phyloP scores from a whole-genome alignment of 2,113 vertebrate genomes.

The Cyanocitta stelleri region DNA sequence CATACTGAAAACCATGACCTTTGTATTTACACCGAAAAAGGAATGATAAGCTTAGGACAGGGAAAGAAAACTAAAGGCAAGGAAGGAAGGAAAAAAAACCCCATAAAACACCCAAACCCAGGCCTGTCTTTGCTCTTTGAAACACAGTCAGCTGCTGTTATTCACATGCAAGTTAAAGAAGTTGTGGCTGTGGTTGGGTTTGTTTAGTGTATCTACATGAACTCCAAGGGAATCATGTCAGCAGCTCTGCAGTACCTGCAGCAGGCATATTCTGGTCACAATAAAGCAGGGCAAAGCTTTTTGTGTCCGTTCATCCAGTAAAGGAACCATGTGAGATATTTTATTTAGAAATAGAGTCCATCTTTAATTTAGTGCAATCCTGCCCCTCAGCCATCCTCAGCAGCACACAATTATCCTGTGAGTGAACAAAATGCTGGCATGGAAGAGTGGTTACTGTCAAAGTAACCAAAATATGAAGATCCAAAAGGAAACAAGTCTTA shows the following conservation, averaged over 20 bases:
- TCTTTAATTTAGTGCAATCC: background rate
- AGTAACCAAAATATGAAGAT: background rate
- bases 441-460: background rate
- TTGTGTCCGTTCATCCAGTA: background rate
- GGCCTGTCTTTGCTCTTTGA: background rate
- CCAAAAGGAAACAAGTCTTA: background rate
- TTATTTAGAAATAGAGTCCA: background rate
- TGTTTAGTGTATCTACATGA: background rate
- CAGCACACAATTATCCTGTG: background rate
- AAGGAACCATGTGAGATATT: background rate
- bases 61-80: background rate
- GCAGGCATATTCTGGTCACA: background rate
- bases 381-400: background rate
- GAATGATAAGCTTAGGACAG: background rate
- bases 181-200: background rate
- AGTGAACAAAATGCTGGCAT: background rate
- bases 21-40: background rate
- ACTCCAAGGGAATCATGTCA: background rate
- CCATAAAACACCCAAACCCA: background rate
- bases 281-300: background rate
- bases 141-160: background rate
- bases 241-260: background rate
- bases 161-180: background rate
- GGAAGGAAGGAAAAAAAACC: too few relatives aligned
- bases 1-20: slow-evolving; percentile 1